A percentile compares a stretch with the other conserved stretches of the same genome.
These are phyloP conservation scores for Nymphalis c-album DNA, from an alignment of 2,888 invertebrate species.

Conservation along the genomic window DNA sequence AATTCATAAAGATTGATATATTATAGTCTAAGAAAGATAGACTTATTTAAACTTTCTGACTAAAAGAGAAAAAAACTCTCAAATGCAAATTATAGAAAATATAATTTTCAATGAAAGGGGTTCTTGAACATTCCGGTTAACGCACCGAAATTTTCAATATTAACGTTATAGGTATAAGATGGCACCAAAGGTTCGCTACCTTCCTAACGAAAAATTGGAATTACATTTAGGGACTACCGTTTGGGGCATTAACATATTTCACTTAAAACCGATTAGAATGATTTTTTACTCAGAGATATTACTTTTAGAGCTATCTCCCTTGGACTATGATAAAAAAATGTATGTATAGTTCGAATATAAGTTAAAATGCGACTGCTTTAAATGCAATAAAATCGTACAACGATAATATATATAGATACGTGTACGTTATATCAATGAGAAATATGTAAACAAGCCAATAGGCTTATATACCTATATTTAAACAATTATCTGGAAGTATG, in stretches of 20 bases:
- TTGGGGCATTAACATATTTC: neutral
- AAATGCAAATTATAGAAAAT: neutral
- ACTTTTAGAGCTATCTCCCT: too few species aligned
- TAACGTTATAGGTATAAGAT: too few species aligned
- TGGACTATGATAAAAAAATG: too few species aligned
- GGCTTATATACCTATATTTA: neutral
- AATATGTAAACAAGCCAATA: neutral
- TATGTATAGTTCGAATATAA: neutral
- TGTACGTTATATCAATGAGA: neutral
- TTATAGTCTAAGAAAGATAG: too few species aligned
- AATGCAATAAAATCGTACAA: neutral
- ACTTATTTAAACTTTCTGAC: too few species aligned
- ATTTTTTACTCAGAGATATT: too few species aligned
- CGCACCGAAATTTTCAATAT: too few species aligned
- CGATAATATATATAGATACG: neutral
- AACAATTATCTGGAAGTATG: conserved; percentile 8
- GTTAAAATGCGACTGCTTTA: conserved; percentile 7
- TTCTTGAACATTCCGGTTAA: too few species aligned
- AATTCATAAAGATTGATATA: neutral
- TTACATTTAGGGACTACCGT: too few species aligned
- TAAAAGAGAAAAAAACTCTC: too few species aligned
- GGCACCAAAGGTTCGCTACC: too few species aligned
- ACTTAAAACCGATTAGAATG: neutral
- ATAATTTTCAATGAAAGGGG: neutral
- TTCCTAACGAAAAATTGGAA: too few species aligned